These are phyloP conservation scores for human DNA, from an alignment of 2,113 vertebrate genomes.

Conservation along the genomic window DNA sequence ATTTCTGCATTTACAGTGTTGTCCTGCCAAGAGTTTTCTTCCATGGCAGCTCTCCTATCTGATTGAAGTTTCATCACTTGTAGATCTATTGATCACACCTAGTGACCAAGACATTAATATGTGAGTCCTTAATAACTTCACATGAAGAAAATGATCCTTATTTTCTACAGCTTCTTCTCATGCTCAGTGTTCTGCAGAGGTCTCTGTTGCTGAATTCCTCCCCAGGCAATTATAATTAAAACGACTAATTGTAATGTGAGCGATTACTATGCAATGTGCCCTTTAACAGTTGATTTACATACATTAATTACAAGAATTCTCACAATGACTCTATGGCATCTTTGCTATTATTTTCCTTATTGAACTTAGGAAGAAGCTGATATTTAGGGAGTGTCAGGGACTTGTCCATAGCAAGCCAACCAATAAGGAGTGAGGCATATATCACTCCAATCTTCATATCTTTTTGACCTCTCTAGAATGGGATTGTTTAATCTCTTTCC, in stretches of 20 bases:
- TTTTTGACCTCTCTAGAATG: background rate
- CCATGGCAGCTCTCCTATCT: background rate
- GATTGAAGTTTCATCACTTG: background rate
- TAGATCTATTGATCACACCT: background rate
- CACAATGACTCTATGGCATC: background rate
- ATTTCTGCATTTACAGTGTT: background rate
- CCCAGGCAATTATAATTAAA: background rate
- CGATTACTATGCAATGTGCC: background rate
- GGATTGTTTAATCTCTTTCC: background rate
- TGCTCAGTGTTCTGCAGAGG: background rate
- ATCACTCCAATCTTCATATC: background rate
- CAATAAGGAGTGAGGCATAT: background rate
- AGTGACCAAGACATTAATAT: background rate
- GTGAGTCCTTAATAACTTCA: background rate
- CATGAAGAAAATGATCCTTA: background rate
- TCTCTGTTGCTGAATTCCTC: background rate
- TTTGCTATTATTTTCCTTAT: background rate
- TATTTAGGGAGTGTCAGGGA: background rate
- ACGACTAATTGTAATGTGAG: background rate
- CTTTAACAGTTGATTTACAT: background rate
- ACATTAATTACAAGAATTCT: background rate
- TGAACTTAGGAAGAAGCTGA: background rate
- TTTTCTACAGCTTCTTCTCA: background rate
- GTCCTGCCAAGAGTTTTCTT: background rate
- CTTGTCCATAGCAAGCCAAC: background rate